phyloP scores from a whole-genome alignment of 2,797 vertebrate genomes.

The Petrocephalus schoutedeni region DNA sequence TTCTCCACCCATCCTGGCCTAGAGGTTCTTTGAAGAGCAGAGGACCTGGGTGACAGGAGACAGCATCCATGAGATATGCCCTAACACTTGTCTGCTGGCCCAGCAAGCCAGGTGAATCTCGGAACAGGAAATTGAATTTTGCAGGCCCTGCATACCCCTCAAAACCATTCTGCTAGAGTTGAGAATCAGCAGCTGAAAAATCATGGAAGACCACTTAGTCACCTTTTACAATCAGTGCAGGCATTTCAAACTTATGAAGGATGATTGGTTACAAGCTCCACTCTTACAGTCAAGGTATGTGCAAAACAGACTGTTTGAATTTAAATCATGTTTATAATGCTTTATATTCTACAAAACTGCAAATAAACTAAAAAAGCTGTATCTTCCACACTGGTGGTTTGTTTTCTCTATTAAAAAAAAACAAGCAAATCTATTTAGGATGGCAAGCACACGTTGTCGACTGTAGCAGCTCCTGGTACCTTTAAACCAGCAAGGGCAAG shows the following conservation, averaged over 20 bases:
- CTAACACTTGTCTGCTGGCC: not conserved
- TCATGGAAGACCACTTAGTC: not conserved
- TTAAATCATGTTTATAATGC: not conserved
- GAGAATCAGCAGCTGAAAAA: conserved; percentile 28
- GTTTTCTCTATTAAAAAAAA: not conserved
- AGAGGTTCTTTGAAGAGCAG: not conserved
- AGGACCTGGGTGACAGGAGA: conserved; percentile 16
- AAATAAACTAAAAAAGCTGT: not conserved
- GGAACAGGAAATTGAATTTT: conserved; percentile 35
- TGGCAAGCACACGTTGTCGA: not conserved
- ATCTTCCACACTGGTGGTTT: not conserved
- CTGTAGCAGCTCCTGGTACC: not conserved
- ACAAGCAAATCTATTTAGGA: not conserved
- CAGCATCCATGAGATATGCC: not conserved
- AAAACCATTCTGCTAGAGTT: conserved; percentile 37
- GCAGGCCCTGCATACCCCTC: conserved; percentile 3
- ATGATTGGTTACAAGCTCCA: not conserved
- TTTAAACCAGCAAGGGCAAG: conserved; percentile 18
- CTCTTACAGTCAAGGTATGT: not conserved
- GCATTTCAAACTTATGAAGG: not conserved
- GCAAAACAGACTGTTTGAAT: not conserved
- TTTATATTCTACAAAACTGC: not conserved
- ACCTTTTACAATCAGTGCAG: not conserved
- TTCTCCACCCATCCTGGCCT: conserved; percentile 17
- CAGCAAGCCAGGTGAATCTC: conserved; percentile 30